These are phyloP conservation scores for Agelastica alni DNA, from an alignment of 2,888 invertebrate species.

Conservation along the genomic window DNA sequence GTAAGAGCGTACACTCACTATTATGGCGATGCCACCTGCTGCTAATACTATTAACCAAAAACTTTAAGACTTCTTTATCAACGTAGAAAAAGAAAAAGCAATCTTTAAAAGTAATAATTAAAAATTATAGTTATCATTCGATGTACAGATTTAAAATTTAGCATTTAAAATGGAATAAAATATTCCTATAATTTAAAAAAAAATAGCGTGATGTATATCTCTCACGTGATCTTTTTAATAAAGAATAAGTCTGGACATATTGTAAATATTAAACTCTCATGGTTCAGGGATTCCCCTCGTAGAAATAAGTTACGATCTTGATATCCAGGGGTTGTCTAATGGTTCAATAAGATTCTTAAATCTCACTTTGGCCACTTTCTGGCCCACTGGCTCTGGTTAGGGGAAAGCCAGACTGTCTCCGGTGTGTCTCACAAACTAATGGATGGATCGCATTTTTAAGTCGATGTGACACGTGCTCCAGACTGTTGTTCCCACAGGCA, in stretches of 20 bases:
- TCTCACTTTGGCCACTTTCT: slow-evolving; percentile 54
- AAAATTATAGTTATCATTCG: no score
- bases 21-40: no score
- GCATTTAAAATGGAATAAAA: no score
- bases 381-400: slow-evolving; percentile 44
- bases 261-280: slow-evolving; percentile 6
- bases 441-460: slow-evolving; percentile 41
- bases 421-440: slow-evolving; percentile 35
- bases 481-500: slow-evolving; percentile 28
- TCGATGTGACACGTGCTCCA: slow-evolving; percentile 30
- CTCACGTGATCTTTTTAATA: neutral
- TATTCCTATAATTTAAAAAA: no score
- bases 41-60: no score
- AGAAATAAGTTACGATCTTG: slow-evolving; percentile 17
- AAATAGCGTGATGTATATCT: neutral
- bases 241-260: neutral
- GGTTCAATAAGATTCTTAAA: slow-evolving; percentile 53
- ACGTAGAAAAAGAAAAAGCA: no score
- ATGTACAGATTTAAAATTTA: no score
- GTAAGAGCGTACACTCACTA: no score
- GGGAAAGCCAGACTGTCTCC: slow-evolving; percentile 36
- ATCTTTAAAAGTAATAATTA: no score
- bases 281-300: slow-evolving; percentile 15
- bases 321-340: slow-evolving; percentile 40
- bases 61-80: no score